phyloP scores from a whole-genome alignment of 53 echinoderm and acorn worm species.

The Stichopus horrens region DNA sequence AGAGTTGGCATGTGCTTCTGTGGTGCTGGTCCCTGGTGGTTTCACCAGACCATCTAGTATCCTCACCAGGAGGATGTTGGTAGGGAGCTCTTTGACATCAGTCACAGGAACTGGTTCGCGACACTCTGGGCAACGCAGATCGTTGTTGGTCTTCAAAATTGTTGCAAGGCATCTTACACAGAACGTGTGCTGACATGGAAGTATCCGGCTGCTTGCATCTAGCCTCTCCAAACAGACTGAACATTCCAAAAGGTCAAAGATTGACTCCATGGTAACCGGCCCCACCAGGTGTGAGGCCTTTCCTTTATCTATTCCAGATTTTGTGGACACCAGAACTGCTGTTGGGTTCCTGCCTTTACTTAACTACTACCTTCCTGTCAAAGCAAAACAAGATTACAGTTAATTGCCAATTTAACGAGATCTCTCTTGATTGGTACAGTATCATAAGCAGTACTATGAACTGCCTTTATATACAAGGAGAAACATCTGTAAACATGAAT shows the following conservation, averaged over 20 bases:
- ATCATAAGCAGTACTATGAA: too few relatives aligned
- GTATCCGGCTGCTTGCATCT: slow-evolving; percentile 80
- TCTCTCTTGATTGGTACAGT: too few relatives aligned
- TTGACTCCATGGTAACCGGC: slow-evolving; percentile 61
- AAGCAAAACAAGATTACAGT: too few relatives aligned
- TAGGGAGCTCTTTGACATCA: slow-evolving; percentile 83
- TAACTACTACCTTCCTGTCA: too few relatives aligned
- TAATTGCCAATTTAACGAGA: too few relatives aligned
- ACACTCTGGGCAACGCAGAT: slow-evolving; percentile 92
- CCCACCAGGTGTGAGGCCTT: neutral
- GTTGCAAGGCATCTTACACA: slow-evolving; percentile 89
- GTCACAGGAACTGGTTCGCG: slow-evolving; percentile 71
- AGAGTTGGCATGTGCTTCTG: neutral
- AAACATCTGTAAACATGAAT: too few relatives aligned
- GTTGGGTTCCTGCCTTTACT: too few relatives aligned
- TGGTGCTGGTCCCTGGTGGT: slow-evolving; percentile 20
- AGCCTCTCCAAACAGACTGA: slow-evolving; percentile 89
- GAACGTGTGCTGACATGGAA: slow-evolving; percentile 95
- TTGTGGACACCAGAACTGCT: too few relatives aligned
- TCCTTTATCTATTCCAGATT: neutral
- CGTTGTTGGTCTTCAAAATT: slow-evolving; percentile 74
- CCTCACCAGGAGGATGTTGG: slow-evolving; percentile 91
- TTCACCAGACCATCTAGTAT: slow-evolving; percentile 80
- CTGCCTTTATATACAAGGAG: too few relatives aligned
- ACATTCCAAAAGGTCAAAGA: slow-evolving; percentile 90